These are phyloP conservation scores for Pangasius krempfi DNA, from an alignment of 2,797 vertebrate species.

Conservation along the genomic window DNA sequence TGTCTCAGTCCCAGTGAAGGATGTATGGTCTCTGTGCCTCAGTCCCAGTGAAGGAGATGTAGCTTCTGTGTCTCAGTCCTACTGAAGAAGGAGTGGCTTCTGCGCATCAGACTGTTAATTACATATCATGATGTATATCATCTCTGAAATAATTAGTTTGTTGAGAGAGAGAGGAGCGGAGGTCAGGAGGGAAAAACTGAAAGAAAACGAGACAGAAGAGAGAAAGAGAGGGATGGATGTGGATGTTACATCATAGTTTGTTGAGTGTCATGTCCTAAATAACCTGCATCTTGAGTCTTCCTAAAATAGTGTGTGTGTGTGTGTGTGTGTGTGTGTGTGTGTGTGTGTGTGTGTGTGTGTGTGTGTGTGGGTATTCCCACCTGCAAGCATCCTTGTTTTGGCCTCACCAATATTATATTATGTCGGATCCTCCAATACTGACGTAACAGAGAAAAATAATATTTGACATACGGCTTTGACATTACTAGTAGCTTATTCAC, in stretches of 20 bases:
- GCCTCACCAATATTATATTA: not conserved
- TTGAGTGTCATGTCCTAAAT: slow-evolving; percentile 1
- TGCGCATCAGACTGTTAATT: not conserved
- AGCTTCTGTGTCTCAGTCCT: not conserved
- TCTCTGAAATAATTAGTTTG: not conserved
- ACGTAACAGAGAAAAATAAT: not conserved
- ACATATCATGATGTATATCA: not conserved
- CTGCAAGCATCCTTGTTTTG: not conserved
- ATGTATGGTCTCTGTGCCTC: not conserved
- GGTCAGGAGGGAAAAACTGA: not conserved
- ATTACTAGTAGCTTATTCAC: not conserved
- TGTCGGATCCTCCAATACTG: not conserved
- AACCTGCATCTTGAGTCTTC: not conserved
- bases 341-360: not conserved
- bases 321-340: not conserved
- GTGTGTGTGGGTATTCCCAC: not conserved
- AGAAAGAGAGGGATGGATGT: not conserved
- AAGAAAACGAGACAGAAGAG: not conserved
- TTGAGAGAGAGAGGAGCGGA: not conserved
- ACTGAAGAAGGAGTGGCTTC: not conserved
- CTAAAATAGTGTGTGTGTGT: not conserved
- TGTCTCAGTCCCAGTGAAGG: not conserved
- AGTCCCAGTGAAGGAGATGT: not conserved
- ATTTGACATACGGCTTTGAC: not conserved
- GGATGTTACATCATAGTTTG: not conserved